phyloP scores from a whole-genome alignment of 2,888 invertebrate genomes.

The Pyrrhia umbra region DNA sequence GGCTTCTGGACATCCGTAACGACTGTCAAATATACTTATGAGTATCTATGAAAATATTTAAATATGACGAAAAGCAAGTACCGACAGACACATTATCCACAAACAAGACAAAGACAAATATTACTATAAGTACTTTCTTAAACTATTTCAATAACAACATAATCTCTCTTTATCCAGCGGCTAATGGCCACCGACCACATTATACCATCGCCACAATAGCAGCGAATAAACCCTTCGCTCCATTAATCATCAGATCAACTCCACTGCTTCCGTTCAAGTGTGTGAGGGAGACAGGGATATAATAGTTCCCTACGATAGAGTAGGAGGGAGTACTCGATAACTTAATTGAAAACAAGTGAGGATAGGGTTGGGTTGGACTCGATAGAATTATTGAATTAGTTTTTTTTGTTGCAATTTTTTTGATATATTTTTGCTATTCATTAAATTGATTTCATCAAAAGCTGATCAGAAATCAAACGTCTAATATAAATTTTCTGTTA shows the following conservation, averaged over 20 bases:
- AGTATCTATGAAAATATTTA: conserved; percentile 18
- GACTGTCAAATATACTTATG: no score
- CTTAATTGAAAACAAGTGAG: conserved; percentile 85
- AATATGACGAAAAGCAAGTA: conserved; percentile 16
- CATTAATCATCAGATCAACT: conserved; percentile 84
- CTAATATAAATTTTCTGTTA: no score
- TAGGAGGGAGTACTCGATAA: conserved; percentile 77
- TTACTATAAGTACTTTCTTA: conserved; percentile 42
- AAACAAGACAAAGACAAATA: conserved; percentile 50
- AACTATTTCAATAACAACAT: conserved; percentile 56
- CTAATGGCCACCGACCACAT: conserved; percentile 57
- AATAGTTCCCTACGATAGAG: conserved; percentile 44
- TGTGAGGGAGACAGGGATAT: conserved; percentile 66
- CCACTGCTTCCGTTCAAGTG: conserved; percentile 81
- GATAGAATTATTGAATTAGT: conserved; percentile 31
- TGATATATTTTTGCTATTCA: background rate
- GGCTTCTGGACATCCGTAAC: no score
- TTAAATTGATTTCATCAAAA: background rate
- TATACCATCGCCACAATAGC: conserved; percentile 47
- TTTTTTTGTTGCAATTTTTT: background rate
- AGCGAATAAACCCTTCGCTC: conserved; percentile 73
- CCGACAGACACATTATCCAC: conserved; percentile 24
- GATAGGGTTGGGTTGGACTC: conserved; percentile 67
- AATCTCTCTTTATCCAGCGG: conserved; percentile 47
- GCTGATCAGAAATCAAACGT: background rate